phyloP scores from a whole-genome alignment of 2,113 vertebrate species.

The Speoplatyrhinus poulsoni region DNA sequence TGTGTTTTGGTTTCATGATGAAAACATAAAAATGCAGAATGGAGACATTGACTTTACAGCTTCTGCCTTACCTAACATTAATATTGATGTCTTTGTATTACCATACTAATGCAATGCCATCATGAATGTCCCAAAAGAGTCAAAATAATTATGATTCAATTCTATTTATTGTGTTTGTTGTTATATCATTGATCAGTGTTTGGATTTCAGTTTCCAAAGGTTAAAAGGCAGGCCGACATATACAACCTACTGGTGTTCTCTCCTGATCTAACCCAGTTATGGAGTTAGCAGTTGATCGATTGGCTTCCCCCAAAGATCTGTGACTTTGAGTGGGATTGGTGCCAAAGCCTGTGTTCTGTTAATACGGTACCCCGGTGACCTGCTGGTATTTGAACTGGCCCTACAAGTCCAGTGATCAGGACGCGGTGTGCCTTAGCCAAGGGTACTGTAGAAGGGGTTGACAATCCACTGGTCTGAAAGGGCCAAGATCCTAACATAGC shows the following conservation, averaged over 20 bases:
- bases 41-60: conserved; percentile 14
- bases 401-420: conserved; percentile 54
- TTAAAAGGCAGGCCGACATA: too few species aligned
- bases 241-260: conserved; percentile 2
- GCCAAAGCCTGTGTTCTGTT: conserved; percentile 71
- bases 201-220: too few species aligned
- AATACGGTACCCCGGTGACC: conserved; percentile 67
- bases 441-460: conserved; percentile 62
- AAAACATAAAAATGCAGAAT: neutral
- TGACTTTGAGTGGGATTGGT: conserved; percentile 68
- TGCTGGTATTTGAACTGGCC: conserved; percentile 66
- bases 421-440: conserved; percentile 49
- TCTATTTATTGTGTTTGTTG: too few species aligned
- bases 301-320: conserved; percentile 69
- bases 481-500: conserved; percentile 66
- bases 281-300: conserved; percentile 67
- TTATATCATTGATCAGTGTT: too few species aligned
- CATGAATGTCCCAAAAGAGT: too few species aligned
- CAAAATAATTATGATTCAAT: too few species aligned
- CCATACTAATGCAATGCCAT: too few species aligned
- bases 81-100: neutral
- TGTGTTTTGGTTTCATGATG: conserved; percentile 16
- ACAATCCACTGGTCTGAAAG: conserved; percentile 52
- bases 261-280: conserved; percentile 38
- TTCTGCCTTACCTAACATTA: neutral